Evolutionary conservation across 30 jellyfish, hydroid and myxozoan species (phyloP), one percentile per base, ranked within the genome.

Genomic region (Pseudorhiza aurosa): DNA sequence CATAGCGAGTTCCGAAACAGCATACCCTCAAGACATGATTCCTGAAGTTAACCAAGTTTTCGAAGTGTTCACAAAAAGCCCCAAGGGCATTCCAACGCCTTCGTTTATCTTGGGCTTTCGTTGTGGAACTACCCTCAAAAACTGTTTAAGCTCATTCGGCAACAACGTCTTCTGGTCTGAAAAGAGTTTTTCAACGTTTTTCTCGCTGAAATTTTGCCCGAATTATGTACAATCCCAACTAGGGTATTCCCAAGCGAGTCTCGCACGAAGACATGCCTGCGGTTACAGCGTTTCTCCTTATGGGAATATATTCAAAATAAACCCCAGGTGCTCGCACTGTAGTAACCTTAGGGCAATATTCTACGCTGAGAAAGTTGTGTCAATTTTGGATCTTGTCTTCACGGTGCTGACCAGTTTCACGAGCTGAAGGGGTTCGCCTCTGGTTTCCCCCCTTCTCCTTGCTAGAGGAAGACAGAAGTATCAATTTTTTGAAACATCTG

Each of bases 71-170:
- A 47, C 37, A 58, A 46, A 53, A 79, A 79, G 91, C 84, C 91
- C 91, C 91, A 63, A 80, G 91, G 91, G 91, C 91, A 77, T 77
- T 76, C 25, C 17, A 11, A 25, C 50, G 15, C 9, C 36, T 18
- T 7, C 12, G 68, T 31, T 43, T 42, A 26, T 53, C 36, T 33
- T 15, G 24, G 67, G 36, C 12, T 0, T 53, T 53, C 36, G 8
- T 8, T 33, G 4, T 53, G 67, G 24, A 2, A 21, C 35, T 53
- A 15, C 12, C n/a, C 36, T 53, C 8, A 53, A 7, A n/a, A 53
- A 22, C 4, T 14, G 24, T 53, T 2, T 12, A 7, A 18, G 2
- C 0, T n/a, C 67, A 4, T 18, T 17, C 4, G 4, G 8, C 24
- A 11, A 6, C 21, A 8, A 24, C 60, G 6, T 11, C 5, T 4